These are phyloP conservation scores for Doryteuthis pealeii DNA, from an alignment of 1,140 invertebrate species.

Conservation along the genomic window DNA sequence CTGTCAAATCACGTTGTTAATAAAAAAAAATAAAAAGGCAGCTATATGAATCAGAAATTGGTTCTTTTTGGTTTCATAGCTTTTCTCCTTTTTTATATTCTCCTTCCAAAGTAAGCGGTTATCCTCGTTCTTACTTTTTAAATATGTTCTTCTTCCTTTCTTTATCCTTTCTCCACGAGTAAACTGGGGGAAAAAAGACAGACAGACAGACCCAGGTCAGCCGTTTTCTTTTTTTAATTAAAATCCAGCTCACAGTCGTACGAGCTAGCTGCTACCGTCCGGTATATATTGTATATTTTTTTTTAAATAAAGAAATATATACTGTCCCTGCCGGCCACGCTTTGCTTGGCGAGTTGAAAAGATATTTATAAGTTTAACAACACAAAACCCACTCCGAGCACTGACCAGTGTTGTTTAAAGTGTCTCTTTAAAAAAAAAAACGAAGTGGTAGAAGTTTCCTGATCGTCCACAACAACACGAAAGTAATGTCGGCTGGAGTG, in stretches of 20 bases:
- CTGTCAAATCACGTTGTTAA: too few relatives aligned
- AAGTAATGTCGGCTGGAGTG: not conserved
- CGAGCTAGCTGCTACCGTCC: not conserved
- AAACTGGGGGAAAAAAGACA: not conserved
- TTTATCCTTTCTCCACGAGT: not conserved
- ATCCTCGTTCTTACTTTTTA: not conserved
- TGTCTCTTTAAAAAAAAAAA: too few relatives aligned
- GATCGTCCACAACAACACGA: too few relatives aligned
- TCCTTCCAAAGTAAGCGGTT: not conserved
- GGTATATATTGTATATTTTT: too few relatives aligned
- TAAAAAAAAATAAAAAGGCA: not conserved
- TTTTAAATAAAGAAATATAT: not conserved
- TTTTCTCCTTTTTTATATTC: not conserved
- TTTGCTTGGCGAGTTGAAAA: not conserved
- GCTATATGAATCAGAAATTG: not conserved
- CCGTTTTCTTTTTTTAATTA: not conserved
- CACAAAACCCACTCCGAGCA: not conserved
- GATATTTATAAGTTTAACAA: not conserved
- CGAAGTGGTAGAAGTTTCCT: too few relatives aligned
- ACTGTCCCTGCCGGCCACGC: not conserved
- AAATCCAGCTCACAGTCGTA: slow-evolving; percentile 4
- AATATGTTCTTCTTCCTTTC: not conserved
- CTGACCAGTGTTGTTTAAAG: not conserved
- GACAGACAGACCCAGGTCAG: not conserved
- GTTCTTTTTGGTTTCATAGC: not conserved